phyloP scores from a whole-genome alignment of 2,888 invertebrate species.

The Chalcis sispes region DNA sequence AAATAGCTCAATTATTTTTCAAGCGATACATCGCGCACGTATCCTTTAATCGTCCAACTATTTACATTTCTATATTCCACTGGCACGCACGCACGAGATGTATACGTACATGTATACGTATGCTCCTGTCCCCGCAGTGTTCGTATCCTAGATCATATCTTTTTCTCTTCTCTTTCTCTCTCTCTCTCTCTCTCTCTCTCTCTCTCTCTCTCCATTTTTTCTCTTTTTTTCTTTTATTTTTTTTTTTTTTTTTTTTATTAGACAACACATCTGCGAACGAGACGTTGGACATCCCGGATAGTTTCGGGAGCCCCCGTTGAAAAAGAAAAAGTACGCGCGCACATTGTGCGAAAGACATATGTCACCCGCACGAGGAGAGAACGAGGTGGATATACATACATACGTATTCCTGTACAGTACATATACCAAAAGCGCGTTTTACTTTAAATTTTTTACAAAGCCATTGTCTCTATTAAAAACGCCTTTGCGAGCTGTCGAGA shows the following conservation, averaged over 20 bases:
- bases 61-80: slow-evolving; percentile 33
- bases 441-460: too few relatives aligned
- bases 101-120: background rate
- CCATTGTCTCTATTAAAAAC: too few relatives aligned
- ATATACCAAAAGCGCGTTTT: too few relatives aligned
- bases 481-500: too few relatives aligned
- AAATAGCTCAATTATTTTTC: slow-evolving; percentile 37
- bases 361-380: slow-evolving; percentile 55
- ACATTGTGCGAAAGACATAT: slow-evolving; percentile 57
- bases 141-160: slow-evolving; percentile 47
- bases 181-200: slow-evolving; percentile 27
- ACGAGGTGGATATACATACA: too few relatives aligned
- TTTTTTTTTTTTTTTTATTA: slow-evolving; percentile 33
- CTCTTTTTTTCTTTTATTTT: too few relatives aligned
- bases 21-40: background rate
- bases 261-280: slow-evolving; percentile 69
- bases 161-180: background rate
- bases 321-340: slow-evolving; percentile 22
- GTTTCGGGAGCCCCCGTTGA: background rate
- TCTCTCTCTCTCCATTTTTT: background rate
- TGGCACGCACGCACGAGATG: background rate
- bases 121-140: background rate
- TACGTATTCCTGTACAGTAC: too few relatives aligned
- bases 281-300: slow-evolving; percentile 63
- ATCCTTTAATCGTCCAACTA: slow-evolving; percentile 21